These are phyloP conservation scores for Sisyra terminalis DNA, from an alignment of 2,888 invertebrate species.

Conservation along the genomic window DNA sequence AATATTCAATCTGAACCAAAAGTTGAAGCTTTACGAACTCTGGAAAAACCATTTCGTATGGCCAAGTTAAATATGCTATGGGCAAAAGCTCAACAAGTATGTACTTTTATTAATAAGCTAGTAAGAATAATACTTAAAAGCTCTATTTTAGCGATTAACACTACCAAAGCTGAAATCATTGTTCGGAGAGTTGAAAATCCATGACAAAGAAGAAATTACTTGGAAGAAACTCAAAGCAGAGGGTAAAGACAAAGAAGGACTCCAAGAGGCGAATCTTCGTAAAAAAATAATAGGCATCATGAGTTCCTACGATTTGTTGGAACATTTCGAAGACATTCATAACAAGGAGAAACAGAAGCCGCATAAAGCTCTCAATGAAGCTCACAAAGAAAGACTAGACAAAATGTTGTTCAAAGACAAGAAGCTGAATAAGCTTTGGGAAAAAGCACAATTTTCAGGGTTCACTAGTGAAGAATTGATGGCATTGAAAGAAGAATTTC, in stretches of 20 bases:
- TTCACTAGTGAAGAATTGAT: slow-evolving; percentile 70
- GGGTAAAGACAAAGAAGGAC: slow-evolving; percentile 72
- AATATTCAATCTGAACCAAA: slow-evolving; percentile 18
- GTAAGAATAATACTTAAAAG: no score
- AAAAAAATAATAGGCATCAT: slow-evolving; percentile 69
- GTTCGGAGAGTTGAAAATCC: slow-evolving; percentile 76
- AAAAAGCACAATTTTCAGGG: slow-evolving; percentile 75
- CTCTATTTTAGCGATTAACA: slow-evolving; percentile 48
- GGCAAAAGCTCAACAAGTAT: slow-evolving; percentile 78
- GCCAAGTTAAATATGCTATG: slow-evolving; percentile 78
- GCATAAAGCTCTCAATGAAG: slow-evolving; percentile 30
- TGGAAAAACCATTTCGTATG: slow-evolving; percentile 79
- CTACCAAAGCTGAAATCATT: slow-evolving; percentile 72
- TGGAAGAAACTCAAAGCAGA: slow-evolving; percentile 69
- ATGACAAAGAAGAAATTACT: slow-evolving; percentile 81
- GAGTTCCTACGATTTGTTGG: slow-evolving; percentile 61
- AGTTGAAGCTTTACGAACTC: slow-evolving; percentile 38
- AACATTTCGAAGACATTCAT: slow-evolving; percentile 58
- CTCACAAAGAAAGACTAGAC: slow-evolving; percentile 43
- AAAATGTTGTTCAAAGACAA: slow-evolving; percentile 78
- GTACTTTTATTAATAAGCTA: no score
- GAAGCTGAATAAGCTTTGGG: slow-evolving; percentile 77
- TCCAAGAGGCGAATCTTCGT: slow-evolving; percentile 64
- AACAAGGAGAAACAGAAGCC: slow-evolving; percentile 38
- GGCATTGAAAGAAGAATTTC: slow-evolving; percentile 74